phyloP scores from a whole-genome alignment of 2,797 vertebrate genomes.

The Sarcoramphus papa region DNA sequence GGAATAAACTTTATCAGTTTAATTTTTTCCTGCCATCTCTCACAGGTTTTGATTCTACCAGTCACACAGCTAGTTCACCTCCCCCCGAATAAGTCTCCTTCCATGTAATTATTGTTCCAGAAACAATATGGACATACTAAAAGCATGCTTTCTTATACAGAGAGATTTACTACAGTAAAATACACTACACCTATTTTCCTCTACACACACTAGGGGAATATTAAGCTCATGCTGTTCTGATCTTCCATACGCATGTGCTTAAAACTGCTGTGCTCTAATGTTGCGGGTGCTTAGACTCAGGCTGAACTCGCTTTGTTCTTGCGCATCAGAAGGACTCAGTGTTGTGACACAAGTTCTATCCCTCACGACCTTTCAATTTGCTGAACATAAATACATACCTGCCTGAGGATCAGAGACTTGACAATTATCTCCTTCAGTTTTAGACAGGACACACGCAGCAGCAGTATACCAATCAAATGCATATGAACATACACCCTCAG shows the following conservation, averaged over 20 bases:
- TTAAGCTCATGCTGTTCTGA: not conserved
- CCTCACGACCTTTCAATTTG: not conserved
- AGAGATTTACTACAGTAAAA: not conserved
- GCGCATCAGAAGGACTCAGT: not conserved
- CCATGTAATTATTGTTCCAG: not conserved
- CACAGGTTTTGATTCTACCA: not conserved
- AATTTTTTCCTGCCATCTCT: not conserved
- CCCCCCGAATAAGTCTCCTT: not conserved
- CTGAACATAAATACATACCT: constrained; percentile 73
- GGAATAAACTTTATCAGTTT: not conserved
- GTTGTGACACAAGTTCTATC: not conserved
- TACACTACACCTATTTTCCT: not conserved
- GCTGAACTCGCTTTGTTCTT: not conserved
- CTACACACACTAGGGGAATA: not conserved
- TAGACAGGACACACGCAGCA: constrained; percentile 88
- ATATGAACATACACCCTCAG: constrained; percentile 77
- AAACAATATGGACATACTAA: not conserved
- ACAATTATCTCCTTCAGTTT: constrained; percentile 84
- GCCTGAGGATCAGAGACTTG: constrained; percentile 87
- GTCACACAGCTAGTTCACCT: not conserved
- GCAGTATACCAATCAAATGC: constrained; percentile 91
- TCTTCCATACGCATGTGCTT: rapidly evolving
- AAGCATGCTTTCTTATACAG: not conserved
- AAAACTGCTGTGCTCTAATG: not conserved
- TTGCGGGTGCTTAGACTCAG: not conserved